Base-by-base conservation (phyloP, 2,888 invertebrate species). In the Coronaproctus castanopsis region DNA sequence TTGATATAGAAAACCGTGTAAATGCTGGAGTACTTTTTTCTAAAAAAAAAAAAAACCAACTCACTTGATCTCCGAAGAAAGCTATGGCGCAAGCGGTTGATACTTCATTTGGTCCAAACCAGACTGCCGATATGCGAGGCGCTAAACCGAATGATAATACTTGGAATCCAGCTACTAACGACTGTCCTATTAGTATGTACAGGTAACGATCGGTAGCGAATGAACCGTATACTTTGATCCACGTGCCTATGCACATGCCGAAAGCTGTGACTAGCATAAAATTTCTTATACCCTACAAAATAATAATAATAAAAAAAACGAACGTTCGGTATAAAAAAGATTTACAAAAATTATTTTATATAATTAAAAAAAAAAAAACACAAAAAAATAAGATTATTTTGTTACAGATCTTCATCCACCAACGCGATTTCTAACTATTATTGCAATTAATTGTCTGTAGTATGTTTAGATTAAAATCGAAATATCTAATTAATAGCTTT, bases 11-110 rank as follows among this genome's bases (percentile, higher is more conserved):
- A n/a, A n/a, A n/a, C n/a, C n/a, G n/a, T n/a, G n/a, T n/a, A n/a
- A n/a, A n/a, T n/a, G n/a, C n/a, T n/a, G n/a, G n/a, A n/a, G n/a
- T n/a, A n/a, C n/a, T n/a, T n/a, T n/a, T n/a, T n/a, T n/a, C n/a
- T n/a, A n/a, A n/a, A n/a, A n/a, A n/a, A n/a, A n/a, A n/a, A n/a
- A n/a, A n/a, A n/a, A n/a, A n/a, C n/a, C n/a, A n/a, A n/a, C 14
- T 10, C 70, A 95, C 95, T 85, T 97, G 96, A 75, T 97, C 97
- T 21, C 97, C 97, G 72, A 98, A 97, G 14, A 98, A 96, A 5
- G 97, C 97, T 65, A 96, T 82, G 68, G 96, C 90, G 75, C 95
- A 95, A 0, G 97, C 97, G 0, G 91, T 90, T 8, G 95, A 93
- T 3, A 96, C 93, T 75, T 96, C 89, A 68, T 88, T 83, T 0